Evolutionary conservation across 2,113 vertebrate genomes (phyloP).

Genomic region (Oreocharis arfaki): DNA sequence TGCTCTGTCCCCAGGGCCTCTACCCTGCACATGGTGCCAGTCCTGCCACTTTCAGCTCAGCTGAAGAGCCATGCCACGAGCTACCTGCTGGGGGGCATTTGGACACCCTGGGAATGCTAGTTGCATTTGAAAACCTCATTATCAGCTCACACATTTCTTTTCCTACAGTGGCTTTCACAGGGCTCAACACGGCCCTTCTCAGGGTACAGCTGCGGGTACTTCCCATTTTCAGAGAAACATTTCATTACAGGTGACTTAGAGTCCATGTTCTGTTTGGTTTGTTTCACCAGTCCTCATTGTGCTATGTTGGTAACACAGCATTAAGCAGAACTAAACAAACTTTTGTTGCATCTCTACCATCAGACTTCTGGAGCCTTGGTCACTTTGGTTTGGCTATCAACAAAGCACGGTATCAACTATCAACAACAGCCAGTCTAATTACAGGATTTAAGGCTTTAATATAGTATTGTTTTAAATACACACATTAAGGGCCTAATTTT

Average conservation of each 20-base stretch:
- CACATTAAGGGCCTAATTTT: neutral
- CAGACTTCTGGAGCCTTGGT: neutral
- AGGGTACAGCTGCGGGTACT: neutral
- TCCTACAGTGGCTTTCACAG: neutral
- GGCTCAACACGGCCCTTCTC: fast-evolving
- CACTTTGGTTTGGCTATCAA: neutral
- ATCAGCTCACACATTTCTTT: fast-evolving
- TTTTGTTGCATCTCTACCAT: neutral
- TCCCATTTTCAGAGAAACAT: neutral
- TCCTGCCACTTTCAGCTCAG: neutral
- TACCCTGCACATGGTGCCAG: fast-evolving
- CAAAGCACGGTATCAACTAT: neutral
- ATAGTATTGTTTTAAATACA: neutral
- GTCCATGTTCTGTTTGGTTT: neutral
- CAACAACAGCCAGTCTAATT: neutral
- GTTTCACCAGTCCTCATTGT: neutral
- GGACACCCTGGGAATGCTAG: neutral
- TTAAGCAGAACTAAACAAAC: neutral
- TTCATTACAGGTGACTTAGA: neutral
- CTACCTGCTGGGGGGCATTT: neutral
- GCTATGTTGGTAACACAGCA: neutral
- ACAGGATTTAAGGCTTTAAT: neutral
- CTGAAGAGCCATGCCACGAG: neutral
- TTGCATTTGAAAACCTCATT: neutral
- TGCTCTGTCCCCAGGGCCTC: neutral